Percentiles rank a stretch among this genome's conserved stretches.
Conservation (phyloP, 64 coral and sea anemone species). For the Montipora sp. region DNA sequence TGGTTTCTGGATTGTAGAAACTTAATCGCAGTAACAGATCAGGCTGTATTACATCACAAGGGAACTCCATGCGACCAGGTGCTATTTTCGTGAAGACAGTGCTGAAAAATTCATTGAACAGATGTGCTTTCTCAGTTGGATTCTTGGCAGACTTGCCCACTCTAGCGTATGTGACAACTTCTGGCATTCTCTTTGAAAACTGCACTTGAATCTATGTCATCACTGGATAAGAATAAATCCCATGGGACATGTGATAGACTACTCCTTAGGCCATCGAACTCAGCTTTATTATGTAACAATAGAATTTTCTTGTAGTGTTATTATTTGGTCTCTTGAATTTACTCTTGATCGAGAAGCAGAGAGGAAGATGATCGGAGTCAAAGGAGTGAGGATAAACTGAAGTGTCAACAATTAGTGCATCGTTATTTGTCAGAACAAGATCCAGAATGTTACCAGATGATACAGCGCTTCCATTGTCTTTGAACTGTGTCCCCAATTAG, state of each 20-base stretch:
- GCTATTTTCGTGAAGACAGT: not conserved
- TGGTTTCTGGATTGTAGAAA: not conserved
- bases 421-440: conserved; percentile 20
- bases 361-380: conserved; percentile 48
- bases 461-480: not conserved
- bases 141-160: not conserved
- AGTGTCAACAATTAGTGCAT: conserved; percentile 29
- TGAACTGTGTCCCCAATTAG: too few species aligned
- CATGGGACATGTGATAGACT: conserved; percentile 16
- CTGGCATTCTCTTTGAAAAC: too few species aligned
- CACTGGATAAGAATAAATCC: not conserved
- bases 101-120: not conserved
- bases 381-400: conserved; percentile 29
- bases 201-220: too few species aligned
- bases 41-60: too few species aligned
- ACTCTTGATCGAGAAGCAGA: conserved; percentile 31
- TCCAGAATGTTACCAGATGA: conserved; percentile 7
- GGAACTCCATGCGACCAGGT: not conserved
- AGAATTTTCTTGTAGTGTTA: conserved; percentile 57
- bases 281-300: conserved; percentile 47
- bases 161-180: not conserved
- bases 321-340: conserved; percentile 50
- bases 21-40: not conserved
- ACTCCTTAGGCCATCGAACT: conserved; percentile 42
- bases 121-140: not conserved